Conservation (phyloP, 1,140 invertebrate species). For the Rhynchophorus ferrugineus region DNA sequence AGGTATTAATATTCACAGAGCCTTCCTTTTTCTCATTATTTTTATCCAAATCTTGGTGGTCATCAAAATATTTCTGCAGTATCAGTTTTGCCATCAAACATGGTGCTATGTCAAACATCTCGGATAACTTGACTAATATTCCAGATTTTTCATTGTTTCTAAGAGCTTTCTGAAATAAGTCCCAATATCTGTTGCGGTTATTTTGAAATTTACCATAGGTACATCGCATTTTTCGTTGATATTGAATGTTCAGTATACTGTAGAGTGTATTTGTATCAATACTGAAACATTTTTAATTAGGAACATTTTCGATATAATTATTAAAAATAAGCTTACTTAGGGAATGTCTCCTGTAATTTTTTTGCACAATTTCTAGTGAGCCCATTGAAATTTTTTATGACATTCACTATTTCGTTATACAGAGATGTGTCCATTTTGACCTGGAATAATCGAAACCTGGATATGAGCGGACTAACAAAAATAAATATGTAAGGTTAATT, state of each 20-base stretch:
- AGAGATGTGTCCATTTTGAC: conserved; percentile 7
- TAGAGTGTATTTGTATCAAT: conserved; percentile 44
- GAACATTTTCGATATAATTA: conserved; percentile 4
- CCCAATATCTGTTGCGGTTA: conserved; percentile 33
- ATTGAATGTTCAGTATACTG: conserved; percentile 46
- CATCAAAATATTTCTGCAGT: conserved; percentile 51
- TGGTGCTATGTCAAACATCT: conserved; percentile 50
- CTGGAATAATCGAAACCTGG: too few species aligned
- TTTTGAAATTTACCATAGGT: conserved; percentile 35
- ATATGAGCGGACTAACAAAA: too few species aligned
- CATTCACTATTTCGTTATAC: conserved; percentile 32
- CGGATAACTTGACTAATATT: conserved; percentile 52
- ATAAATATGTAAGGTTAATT: too few species aligned
- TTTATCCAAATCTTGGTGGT: conserved; percentile 18
- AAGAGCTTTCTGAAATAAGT: conserved; percentile 31
- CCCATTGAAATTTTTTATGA: conserved; percentile 33
- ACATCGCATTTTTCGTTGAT: conserved; percentile 42
- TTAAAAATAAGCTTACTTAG: conserved; percentile 29
- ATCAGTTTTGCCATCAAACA: conserved; percentile 57
- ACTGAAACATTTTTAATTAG: conserved; percentile 32
- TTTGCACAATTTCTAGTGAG: conserved; percentile 40
- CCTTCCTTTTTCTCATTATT: conserved; percentile 15
- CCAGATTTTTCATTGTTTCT: conserved; percentile 39
- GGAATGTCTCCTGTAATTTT: conserved; percentile 37
- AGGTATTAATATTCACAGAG: conserved; percentile 45